These are phyloP conservation scores for Micromesistius poutassou DNA, from an alignment of 2,797 vertebrate species.

Conservation along the genomic window DNA sequence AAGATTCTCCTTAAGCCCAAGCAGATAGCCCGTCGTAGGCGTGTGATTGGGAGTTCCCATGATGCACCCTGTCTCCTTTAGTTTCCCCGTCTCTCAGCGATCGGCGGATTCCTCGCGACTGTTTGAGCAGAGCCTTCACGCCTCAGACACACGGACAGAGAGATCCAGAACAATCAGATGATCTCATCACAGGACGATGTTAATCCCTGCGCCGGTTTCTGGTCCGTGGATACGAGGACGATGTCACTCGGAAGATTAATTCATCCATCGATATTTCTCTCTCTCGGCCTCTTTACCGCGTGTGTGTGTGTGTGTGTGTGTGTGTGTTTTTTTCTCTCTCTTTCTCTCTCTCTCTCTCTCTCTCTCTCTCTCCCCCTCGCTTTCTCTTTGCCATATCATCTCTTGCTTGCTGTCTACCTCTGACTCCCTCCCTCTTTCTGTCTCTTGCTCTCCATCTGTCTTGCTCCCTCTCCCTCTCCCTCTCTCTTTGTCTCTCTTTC, in stretches of 20 bases:
- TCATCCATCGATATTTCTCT: neutral
- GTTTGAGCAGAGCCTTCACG: neutral
- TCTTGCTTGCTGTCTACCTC: too few relatives aligned
- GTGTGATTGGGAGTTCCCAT: neutral
- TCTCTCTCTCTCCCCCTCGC: too few relatives aligned
- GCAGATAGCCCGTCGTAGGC: too few relatives aligned
- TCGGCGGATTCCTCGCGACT: neutral
- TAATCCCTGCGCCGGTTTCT: neutral
- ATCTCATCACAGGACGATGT: neutral
- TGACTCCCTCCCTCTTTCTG: too few relatives aligned
- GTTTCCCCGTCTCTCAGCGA: neutral
- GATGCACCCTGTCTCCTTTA: neutral
- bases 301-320: too few relatives aligned
- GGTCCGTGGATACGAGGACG: neutral
- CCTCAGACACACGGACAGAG: neutral
- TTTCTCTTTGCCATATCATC: too few relatives aligned
- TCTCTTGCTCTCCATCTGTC: too few relatives aligned
- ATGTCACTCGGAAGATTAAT: neutral
- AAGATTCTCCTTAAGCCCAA: neutral
- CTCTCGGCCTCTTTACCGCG: too few relatives aligned
- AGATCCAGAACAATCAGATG: neutral
- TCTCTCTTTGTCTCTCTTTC: too few relatives aligned
- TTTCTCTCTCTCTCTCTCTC: too few relatives aligned
- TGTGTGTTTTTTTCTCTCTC: too few relatives aligned
- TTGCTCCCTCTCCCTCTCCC: too few relatives aligned